Evolutionary conservation across 2,797 vertebrate species (phyloP).

Genomic region (Gymnocypris eckloni): DNA sequence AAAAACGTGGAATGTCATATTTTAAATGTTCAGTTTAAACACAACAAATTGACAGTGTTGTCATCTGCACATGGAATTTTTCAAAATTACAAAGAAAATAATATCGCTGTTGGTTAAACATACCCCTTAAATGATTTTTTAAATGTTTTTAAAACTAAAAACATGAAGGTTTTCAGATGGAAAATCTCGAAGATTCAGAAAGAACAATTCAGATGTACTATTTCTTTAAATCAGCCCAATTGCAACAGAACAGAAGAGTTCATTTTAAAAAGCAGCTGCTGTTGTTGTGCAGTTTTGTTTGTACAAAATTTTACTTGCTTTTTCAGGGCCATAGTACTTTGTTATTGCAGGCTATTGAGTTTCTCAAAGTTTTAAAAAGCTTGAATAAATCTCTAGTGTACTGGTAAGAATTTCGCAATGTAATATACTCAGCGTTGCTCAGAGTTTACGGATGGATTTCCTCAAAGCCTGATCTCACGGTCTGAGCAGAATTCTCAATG

Average conservation of each 20-base stretch:
- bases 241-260: not conserved
- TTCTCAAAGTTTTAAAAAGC: slow-evolving; percentile 22
- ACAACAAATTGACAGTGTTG: too few relatives aligned
- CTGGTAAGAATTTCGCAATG: not conserved
- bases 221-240: not conserved
- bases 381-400: slow-evolving; percentile 25
- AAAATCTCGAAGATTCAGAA: not conserved
- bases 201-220: not conserved
- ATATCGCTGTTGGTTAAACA: too few relatives aligned
- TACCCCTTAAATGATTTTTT: too few relatives aligned
- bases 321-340: not conserved
- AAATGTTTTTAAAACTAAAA: not conserved
- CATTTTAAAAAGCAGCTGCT: not conserved
- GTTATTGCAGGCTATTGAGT: slow-evolving; percentile 7
- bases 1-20: too few relatives aligned
- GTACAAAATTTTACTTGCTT: too few relatives aligned
- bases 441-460: slow-evolving; percentile 22
- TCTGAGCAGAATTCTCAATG: slow-evolving; percentile 31
- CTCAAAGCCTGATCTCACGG: slow-evolving; percentile 30
- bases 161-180: not conserved
- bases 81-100: too few relatives aligned
- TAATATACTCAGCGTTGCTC: slow-evolving; percentile 1
- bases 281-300: slow-evolving; percentile 17
- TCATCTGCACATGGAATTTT: too few relatives aligned
- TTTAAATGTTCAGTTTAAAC: too few relatives aligned